Base-by-base conservation (phyloP, 2,113 vertebrate genomes). In the Tor tambroides region DNA sequence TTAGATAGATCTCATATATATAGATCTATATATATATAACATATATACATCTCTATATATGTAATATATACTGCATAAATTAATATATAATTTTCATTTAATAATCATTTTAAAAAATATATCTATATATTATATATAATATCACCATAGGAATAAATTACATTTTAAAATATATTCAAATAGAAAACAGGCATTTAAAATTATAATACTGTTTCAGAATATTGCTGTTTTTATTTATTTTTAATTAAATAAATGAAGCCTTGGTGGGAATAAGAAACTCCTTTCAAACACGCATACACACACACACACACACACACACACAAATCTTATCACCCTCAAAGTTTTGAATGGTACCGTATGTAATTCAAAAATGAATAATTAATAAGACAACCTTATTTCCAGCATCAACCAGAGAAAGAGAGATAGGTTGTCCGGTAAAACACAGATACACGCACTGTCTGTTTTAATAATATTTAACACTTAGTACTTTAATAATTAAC, bases 401-500 rank as follows among this genome's bases (percentile, higher is more conserved):
- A 46, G 11, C 35, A 72, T 41, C 69, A 72, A 72, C 69, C 41
- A 78, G 46, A 77, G 46, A 77, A 43, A 76, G n/a, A 76, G 38
- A 49, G 23, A 49, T 19, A 54, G 23, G 32, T 21, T 43, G 26
- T 10, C 17, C 12, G 4, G 67, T 30, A 32, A 63, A 63, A 86
- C n/a, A 72, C 35, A 80, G 84, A 80, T 76, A 32, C n/a, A 67
- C 32, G 17, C 59, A 69, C n/a, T 56, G 74, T 80, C 65, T 35
- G 79, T 38, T 71, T 51, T 67, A 43, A 43, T 23, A 77, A 75
- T 80, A 82, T 84, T 88, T 32, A 61, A 84, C 79, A 88, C 89
- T 86, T 43, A 28, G 69, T 63, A 80, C 78, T 54, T 15, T 15
- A 69, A 85, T 86, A 88, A 83, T 85, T 30, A 59, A 86, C 74